Base-by-base conservation (phyloP, 2,797 vertebrate species). In the Paratrypauchen microcephalus region DNA sequence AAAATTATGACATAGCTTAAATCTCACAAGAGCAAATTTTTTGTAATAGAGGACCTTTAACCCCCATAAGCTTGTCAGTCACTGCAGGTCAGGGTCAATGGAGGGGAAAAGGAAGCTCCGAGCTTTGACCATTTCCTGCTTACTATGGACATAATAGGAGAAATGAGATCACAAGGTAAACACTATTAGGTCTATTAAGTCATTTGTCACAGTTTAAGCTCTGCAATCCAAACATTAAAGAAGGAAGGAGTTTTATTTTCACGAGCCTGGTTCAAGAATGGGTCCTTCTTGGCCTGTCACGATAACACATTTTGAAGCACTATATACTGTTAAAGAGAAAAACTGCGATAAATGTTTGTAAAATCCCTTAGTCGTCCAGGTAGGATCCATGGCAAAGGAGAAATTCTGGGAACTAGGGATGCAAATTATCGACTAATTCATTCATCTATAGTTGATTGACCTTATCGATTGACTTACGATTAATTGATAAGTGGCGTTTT, bases 51-150 rank as follows among this genome's bases (percentile, higher is more conserved):
- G 32, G 32, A 36, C 32, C 32, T 45, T 65, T 11, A 65, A 65
- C 45, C 45, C 12, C 45, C 23, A 11, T 48, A 15, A 24, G 19
- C 15, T 23, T 26, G 61, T 65, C 63, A 56, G 62, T 47, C 55
- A 24, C 5, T 56, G 30, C 19, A 68, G 64, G 63, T 63, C 61
- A 7, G 71, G 82, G 71, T 86, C 83, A 84, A 67, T 47, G 80
- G 65, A 87, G 85, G 84, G 41, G 11, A 89, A 87, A 87, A 68
- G 88, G 86, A 92, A 91, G 81, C 77, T 72, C 65, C 81, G 78
- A 77, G 87, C 65, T 52, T 55, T 65, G 28, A 70, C 66, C 55
- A 67, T 66, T 77, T 79, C 69, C 71, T 73, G 75, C 66, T 71
- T 64, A 70, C 75, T 65, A 70, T 84, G 63, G 66, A 82, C 30